Conservation (phyloP, 2,888 invertebrate species). For the Orthosia incerta region DNA sequence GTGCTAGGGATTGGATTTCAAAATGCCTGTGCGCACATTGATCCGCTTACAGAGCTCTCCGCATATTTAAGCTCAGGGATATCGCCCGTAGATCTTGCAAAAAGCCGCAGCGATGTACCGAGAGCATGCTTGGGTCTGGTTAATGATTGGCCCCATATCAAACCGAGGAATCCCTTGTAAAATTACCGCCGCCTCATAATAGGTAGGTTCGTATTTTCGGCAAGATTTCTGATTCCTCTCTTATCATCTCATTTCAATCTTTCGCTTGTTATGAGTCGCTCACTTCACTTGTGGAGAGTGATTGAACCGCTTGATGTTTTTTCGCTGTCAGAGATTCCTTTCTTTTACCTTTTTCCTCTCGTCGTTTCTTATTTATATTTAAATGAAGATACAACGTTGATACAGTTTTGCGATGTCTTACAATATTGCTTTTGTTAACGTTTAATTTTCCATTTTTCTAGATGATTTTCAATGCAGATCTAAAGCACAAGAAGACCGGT, state of each 20-base stretch:
- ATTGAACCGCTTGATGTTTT: constrained; percentile 83
- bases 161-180: constrained; percentile 87
- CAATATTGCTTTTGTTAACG: constrained; percentile 46
- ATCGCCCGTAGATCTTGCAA: constrained; percentile 85
- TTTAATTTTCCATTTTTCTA: constrained; percentile 29
- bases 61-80: constrained; percentile 82
- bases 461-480: constrained; percentile 8
- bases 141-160: constrained; percentile 90
- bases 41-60: constrained; percentile 78
- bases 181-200: constrained; percentile 88
- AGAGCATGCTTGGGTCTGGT: constrained; percentile 74
- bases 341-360: constrained; percentile 72
- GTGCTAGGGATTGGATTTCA: constrained; percentile 72
- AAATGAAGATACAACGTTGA: constrained; percentile 74
- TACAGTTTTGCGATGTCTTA: constrained; percentile 63
- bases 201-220: constrained; percentile 87
- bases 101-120: constrained; percentile 80
- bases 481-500: neutral
- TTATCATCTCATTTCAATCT: constrained; percentile 90
- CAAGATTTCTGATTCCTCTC: constrained; percentile 87
- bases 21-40: constrained; percentile 77
- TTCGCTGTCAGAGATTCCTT: constrained; percentile 75
- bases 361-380: constrained; percentile 76
- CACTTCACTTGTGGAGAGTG: constrained; percentile 78
- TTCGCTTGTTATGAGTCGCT: constrained; percentile 87